Conservation (phyloP, 2,113 vertebrate genomes). For the Cyprinodon brontotheroides region DNA sequence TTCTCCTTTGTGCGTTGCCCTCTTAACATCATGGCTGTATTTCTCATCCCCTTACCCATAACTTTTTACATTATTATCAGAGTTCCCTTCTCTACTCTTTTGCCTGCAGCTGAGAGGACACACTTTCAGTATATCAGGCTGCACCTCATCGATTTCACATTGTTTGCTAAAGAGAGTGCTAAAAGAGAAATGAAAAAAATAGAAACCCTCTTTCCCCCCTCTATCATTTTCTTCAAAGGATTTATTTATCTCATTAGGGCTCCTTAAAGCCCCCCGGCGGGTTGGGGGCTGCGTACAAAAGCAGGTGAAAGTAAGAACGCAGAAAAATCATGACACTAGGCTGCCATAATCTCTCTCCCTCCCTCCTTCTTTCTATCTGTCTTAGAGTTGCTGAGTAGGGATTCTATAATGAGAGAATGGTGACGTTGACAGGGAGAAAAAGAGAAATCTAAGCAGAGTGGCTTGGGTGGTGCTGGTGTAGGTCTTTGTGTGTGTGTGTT, state of each 20-base stretch:
- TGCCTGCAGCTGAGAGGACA: conserved; percentile 24
- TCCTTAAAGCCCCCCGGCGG: conserved; percentile 32
- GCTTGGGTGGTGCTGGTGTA: conserved; percentile 1
- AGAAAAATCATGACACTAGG: conserved; percentile 46
- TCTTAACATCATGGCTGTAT: background rate
- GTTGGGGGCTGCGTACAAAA: conserved; percentile 33
- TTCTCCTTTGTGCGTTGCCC: conserved; percentile 2
- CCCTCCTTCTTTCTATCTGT: conserved; percentile 21
- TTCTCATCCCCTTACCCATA: conserved; percentile 38
- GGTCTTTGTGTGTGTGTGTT: background rate
- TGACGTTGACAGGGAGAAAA: conserved; percentile 65
- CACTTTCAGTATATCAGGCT: conserved; percentile 34
- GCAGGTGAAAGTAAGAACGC: conserved; percentile 41
- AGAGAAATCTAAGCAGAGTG: conserved; percentile 67
- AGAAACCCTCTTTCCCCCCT: conserved; percentile 20
- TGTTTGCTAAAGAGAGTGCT: conserved; percentile 55
- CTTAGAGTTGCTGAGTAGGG: conserved; percentile 71
- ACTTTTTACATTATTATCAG: conserved; percentile 23
- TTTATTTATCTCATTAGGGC: conserved; percentile 59
- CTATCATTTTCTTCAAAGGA: conserved; percentile 40
- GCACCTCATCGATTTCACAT: conserved; percentile 66
- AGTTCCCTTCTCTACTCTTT: conserved; percentile 15
- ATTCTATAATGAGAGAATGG: conserved; percentile 74
- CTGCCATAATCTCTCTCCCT: conserved; percentile 39
- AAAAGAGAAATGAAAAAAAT: conserved; percentile 3